phyloP scores from a whole-genome alignment of 2,797 vertebrate genomes.

The Pseudochaenichthys georgianus region DNA sequence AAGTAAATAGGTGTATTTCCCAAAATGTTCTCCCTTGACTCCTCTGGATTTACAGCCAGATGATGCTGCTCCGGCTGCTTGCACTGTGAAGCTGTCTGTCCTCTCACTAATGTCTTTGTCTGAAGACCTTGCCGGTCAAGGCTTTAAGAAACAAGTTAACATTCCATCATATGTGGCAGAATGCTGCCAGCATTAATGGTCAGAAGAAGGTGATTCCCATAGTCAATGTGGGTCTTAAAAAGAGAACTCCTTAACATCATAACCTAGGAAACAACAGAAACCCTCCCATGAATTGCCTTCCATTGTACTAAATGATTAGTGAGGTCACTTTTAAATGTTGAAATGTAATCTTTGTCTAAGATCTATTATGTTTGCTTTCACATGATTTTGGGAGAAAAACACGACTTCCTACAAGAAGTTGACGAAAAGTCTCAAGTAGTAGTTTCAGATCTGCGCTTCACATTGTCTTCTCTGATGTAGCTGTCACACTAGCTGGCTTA shows the following conservation, averaged over 20 bases:
- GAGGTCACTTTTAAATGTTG: conserved; percentile 2
- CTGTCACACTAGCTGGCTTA: conserved; percentile 10
- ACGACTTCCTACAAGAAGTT: background rate
- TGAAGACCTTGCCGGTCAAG: conserved; percentile 73
- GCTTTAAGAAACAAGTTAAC: conserved; percentile 29
- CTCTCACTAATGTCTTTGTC: background rate
- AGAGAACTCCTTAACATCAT: conserved; percentile 6
- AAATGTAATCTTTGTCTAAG: conserved; percentile 9
- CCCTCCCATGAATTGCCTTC: background rate
- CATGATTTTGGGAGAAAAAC: conserved; percentile 9
- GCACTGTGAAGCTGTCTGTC: conserved; percentile 15
- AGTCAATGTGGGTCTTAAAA: conserved; percentile 14
- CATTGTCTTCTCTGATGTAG: conserved; percentile 2
- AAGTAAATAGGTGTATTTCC: background rate
- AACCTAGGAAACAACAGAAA: conserved; percentile 21
- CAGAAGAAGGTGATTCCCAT: background rate
- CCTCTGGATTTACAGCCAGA: conserved; percentile 2
- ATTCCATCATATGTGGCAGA: conserved; percentile 29
- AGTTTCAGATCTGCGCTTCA: conserved; percentile 15
- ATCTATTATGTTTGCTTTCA: conserved; percentile 10
- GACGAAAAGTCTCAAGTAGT: background rate
- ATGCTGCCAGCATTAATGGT: conserved; percentile 48
- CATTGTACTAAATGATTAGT: conserved; percentile 13
- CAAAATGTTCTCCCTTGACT: background rate
- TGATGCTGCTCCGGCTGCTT: conserved; percentile 22